A percentile compares a stretch with the other conserved stretches of the same genome.
These are phyloP conservation scores for Tyrannus savana DNA, from an alignment of 2,113 vertebrate species.

Conservation along the genomic window DNA sequence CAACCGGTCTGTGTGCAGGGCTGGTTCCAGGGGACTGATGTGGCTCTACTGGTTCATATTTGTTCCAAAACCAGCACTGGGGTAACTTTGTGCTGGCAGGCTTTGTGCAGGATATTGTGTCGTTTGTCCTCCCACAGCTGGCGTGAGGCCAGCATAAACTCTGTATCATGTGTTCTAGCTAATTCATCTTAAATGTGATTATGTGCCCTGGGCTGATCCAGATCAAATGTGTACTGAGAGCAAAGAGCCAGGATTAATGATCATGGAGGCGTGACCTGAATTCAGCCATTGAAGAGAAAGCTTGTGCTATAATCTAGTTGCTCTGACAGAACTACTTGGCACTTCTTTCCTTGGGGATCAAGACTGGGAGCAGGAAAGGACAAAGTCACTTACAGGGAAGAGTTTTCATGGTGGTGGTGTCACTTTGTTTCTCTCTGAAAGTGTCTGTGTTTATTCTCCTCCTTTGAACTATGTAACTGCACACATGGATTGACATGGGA, in stretches of 20 bases:
- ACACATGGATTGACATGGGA: not conserved
- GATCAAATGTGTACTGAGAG: constrained; percentile 58
- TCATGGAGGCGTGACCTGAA: constrained; percentile 22
- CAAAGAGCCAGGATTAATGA: constrained; percentile 57
- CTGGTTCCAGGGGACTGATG: constrained; percentile 16
- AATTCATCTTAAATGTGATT: constrained; percentile 71
- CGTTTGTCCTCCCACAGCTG: constrained; percentile 12
- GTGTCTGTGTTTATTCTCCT: not conserved
- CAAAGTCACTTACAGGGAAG: not conserved
- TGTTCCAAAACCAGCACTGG: constrained; percentile 34
- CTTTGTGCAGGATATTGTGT: not conserved
- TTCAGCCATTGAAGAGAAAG: not conserved
- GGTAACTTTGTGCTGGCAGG: constrained; percentile 51
- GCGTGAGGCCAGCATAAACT: constrained; percentile 40
- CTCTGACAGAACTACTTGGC: not conserved
- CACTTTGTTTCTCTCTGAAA: not conserved
- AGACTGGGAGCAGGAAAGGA: not conserved
- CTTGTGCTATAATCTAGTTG: not conserved
- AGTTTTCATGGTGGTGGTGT: not conserved
- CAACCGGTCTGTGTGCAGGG: not conserved
- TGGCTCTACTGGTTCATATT: not conserved
- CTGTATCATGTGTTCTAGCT: constrained; percentile 52
- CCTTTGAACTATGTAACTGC: not conserved
- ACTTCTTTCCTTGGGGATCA: not conserved
- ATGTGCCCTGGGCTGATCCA: constrained; percentile 59